Conservation (phyloP, 1,140 invertebrate species). For the Drosophila nigromelanica region DNA sequence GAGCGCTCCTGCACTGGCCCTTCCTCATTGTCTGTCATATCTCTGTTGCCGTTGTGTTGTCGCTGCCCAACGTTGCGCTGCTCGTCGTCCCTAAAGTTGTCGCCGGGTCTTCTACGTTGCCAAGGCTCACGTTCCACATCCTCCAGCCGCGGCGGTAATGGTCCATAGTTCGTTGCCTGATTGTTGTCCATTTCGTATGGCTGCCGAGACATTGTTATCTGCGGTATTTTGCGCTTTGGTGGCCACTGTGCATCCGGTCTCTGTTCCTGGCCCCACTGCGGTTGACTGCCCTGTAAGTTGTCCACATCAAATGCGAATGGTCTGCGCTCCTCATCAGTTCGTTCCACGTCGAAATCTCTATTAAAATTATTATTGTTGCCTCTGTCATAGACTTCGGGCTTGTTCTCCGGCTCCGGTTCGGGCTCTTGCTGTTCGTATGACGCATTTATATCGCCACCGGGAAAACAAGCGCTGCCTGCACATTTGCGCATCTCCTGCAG, state of each 20-base stretch:
- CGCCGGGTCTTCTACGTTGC: constrained; percentile 20
- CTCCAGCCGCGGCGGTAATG: constrained; percentile 32
- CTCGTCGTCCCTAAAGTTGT: constrained; percentile 3
- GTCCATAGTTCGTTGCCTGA: constrained; percentile 3
- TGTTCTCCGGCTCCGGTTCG: constrained; percentile 9
- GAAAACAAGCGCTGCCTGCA: constrained; percentile 44
- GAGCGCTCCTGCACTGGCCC: background rate
- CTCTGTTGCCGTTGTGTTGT: background rate
- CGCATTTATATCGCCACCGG: constrained; percentile 7
- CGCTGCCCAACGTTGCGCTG: background rate
- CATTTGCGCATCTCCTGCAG: constrained; percentile 50
- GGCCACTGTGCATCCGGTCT: constrained; percentile 7
- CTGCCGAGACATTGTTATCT: background rate
- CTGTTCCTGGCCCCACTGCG: constrained; percentile 20
- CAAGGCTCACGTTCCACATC: constrained; percentile 45
- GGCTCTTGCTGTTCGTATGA: constrained; percentile 27
- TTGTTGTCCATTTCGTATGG: background rate
- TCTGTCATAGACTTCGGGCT: background rate
- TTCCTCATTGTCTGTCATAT: background rate
- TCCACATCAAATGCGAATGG: constrained; percentile 42
- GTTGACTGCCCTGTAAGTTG: constrained; percentile 48
- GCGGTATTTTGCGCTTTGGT: constrained; percentile 18
- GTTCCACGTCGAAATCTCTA: constrained; percentile 28
- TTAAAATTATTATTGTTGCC: constrained; percentile 10
- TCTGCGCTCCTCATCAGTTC: background rate